phyloP scores from a whole-genome alignment of 64 coral and sea anemone genomes.

The Pocillopora damicornis region DNA sequence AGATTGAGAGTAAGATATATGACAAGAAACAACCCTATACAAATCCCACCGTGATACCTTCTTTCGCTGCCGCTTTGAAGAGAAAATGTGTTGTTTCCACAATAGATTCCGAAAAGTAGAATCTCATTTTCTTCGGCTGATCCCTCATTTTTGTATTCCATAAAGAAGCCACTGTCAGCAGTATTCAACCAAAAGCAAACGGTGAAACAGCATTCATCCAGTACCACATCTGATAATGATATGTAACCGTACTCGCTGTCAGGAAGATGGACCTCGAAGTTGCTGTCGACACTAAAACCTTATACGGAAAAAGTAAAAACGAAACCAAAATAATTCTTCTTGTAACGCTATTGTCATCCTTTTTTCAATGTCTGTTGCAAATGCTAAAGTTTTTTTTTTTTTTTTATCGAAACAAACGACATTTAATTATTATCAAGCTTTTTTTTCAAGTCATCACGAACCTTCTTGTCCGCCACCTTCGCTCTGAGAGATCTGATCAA shows the following conservation, averaged over 20 bases:
- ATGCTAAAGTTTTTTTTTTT: neutral
- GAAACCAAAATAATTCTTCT: neutral
- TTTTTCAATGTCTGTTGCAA: neutral
- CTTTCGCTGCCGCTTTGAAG: neutral
- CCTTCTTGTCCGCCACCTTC: neutral
- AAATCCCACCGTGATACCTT: neutral
- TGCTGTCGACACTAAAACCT: neutral
- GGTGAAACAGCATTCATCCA: neutral
- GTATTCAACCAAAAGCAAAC: slow-evolving; percentile 16
- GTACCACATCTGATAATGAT: neutral
- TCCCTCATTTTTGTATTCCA: neutral
- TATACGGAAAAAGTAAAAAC: neutral
- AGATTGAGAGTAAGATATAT: no score
- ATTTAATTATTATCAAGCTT: neutral
- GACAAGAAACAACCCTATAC: neutral
- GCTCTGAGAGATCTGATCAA: neutral
- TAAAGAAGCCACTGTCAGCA: neutral
- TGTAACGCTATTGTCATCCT: neutral
- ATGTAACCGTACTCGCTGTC: neutral
- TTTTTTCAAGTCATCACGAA: neutral
- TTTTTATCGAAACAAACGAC: neutral
- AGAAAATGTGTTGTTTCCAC: neutral
- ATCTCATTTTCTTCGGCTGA: neutral
- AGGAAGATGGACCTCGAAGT: neutral
- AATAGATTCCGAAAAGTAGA: neutral